Evolutionary conservation across 2,797 vertebrate genomes (phyloP), one percentile per base, ranked within the genome.

Genomic region (Otolemur crassicaudatus): DNA sequence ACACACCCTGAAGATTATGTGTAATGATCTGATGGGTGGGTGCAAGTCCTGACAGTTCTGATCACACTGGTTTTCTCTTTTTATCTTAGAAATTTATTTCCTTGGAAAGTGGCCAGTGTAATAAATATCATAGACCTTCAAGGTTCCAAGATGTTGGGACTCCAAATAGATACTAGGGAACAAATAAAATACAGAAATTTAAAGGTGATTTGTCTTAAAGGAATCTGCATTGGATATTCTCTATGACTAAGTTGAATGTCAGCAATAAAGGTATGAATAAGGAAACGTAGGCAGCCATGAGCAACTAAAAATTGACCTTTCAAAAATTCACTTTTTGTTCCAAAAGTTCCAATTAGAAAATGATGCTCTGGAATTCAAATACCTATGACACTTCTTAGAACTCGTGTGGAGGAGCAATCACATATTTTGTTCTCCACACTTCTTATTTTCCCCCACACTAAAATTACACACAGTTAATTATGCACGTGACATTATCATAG

Each of bases 181-280:
- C 91, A 96, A 81, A 95, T 95, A 89, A 96, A 96, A 83, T 73
- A 90, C 8, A 83, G 16, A 58, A 79, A 94, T 90, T 82, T 87
- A 94, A 96, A 95, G 80, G 25, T 96, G 69, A 85, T 46, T 76
- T 94, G 56, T 56, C 40, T 79, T 83, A 70, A 29, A 77, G 53
- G 19, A 83, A 7, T 92, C 69, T 95, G 90, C 92, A 82, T 63
- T 94, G 56, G 16, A 86, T 90, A 73, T 94, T 94, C 37, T 82
- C 49, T 31, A 79, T 31, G 53, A 61, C 49, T 53, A 19, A 61
- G 49, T 75, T 92, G 58, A 97, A 87, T 96, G 81, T 96, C 85
- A 95, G 75, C 85, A 96, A 25, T 92, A 94, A 94, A 29, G 73
- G 1, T 73, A 7, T 83, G 70, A 87, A 58, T 37, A 87, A 82